Conservation (phyloP, 2,888 invertebrate species). For the Leistus spinibarbis region DNA sequence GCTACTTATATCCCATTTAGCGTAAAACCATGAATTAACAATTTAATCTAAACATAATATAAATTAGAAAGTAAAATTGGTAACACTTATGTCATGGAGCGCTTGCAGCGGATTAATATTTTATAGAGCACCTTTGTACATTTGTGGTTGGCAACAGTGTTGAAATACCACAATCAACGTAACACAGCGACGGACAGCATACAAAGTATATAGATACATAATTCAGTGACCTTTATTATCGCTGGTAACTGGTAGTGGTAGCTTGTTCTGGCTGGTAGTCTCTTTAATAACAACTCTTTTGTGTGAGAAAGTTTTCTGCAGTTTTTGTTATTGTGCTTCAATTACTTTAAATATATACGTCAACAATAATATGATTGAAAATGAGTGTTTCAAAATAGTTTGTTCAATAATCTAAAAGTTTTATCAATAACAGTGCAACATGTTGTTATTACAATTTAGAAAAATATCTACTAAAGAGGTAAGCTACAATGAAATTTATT, state of each 20-base stretch:
- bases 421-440: conserved; percentile 18
- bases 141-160: not conserved
- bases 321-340: not conserved
- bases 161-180: not conserved
- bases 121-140: not conserved
- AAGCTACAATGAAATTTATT: not conserved
- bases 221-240: too few relatives aligned
- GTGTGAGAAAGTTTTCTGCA: not conserved
- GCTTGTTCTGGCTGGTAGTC: not conserved
- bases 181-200: not conserved
- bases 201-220: too few relatives aligned
- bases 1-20: too few relatives aligned
- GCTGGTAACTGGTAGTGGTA: not conserved
- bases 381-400: conserved; percentile 7
- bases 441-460: conserved; percentile 1
- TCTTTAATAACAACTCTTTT: not conserved
- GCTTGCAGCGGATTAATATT: too few relatives aligned
- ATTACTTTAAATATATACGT: not conserved
- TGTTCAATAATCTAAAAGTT: conserved; percentile 28
- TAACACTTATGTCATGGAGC: too few relatives aligned
- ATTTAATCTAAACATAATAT: too few relatives aligned
- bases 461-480: conserved; percentile 2
- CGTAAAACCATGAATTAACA: too few relatives aligned
- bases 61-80: too few relatives aligned
- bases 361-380: not conserved